A percentile compares a stretch with the other conserved stretches of the same genome.
Evolutionary conservation across 2,888 invertebrate genomes (phyloP).

Genomic region (Eilema griseolum): DNA sequence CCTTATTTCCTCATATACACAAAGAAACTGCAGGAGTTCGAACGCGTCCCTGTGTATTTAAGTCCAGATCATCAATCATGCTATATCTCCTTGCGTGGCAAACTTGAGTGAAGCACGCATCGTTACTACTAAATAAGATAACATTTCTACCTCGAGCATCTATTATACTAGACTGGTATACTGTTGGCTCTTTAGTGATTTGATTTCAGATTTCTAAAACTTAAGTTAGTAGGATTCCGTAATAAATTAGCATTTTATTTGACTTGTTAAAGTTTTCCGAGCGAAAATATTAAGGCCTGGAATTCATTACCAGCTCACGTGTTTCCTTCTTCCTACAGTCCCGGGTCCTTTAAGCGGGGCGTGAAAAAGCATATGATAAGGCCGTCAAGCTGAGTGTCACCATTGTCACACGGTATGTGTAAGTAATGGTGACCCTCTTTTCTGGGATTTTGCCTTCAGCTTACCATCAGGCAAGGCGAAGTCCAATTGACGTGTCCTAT

Average conservation of each 20-base stretch:
- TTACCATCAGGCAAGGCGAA: no score
- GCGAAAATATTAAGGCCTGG: no score
- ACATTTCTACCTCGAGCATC: conserved; percentile 28
- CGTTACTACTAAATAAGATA: conserved; percentile 45
- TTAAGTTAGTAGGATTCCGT: not conserved
- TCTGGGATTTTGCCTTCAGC: no score
- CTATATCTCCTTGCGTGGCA: conserved; percentile 35
- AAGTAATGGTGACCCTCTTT: no score
- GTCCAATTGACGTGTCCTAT: no score
- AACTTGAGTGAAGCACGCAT: conserved; percentile 39
- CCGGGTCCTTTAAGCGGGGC: no score
- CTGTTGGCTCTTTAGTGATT: conserved; percentile 30
- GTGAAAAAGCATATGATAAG: no score
- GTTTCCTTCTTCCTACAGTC: no score
- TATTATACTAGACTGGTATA: conserved; percentile 35
- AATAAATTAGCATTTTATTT: not conserved
- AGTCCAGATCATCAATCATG: conserved; percentile 44
- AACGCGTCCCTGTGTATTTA: conserved; percentile 24
- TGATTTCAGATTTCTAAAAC: conserved; percentile 21
- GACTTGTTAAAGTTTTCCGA: no score
- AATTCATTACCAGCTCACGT: no score
- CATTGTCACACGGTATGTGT: no score
- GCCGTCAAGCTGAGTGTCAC: no score
- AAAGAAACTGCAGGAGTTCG: conserved; percentile 23
- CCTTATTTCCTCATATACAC: not conserved